Evolutionary conservation across 2,797 vertebrate species (phyloP), one percentile per base, ranked within the genome.

Genomic region (Sebastiscus albofasciatus): DNA sequence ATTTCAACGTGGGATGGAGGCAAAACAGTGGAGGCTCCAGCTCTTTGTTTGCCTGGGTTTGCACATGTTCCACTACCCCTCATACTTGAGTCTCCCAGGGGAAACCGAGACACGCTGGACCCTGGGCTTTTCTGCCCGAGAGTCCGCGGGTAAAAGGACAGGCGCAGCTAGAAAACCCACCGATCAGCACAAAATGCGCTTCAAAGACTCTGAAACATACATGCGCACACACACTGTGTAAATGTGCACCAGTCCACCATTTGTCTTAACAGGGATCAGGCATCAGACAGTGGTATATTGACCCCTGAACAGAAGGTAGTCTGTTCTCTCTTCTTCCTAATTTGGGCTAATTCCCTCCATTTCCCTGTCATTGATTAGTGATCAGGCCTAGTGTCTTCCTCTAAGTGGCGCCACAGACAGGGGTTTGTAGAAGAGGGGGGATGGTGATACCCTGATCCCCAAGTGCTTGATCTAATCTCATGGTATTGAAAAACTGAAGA

Each of bases 281-380:
- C 85, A 80, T 91, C 85, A 93, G 72, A 70, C 83, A 88, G 90
- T 72, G 88, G 82, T 80, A 64, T 93, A 93, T 91, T 94, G 94
- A 95, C 94, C 92, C 82, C 71, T 72, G 86, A 89, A 90, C 93
- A 91, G 91, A 75, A 87, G 91, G 87, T 82, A 83, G 90, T 80
- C 91, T 94, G 89, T 94, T 92, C 83, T 90, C 89, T 89, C 87
- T 87, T 93, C 87, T 87, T 89, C 86, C 93, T 96, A 95, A 96
- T 96, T 95, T 94, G 89, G 89, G 92, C 89, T 96, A 95, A 96
- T 96, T 95, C 93, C 88, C 85, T 90, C 94, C 84, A 95, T 95
- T 95, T 96, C 91, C 93, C 85, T 80, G 79, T 85, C 92, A 96
- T 96, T 96, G 96, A 96, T 96, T 95, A 94, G 90, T 89, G 92